Evolutionary conservation across 1,140 invertebrate species (phyloP), one percentile per base, ranked within the genome.

Genomic region (Laupala kohalensis): DNA sequence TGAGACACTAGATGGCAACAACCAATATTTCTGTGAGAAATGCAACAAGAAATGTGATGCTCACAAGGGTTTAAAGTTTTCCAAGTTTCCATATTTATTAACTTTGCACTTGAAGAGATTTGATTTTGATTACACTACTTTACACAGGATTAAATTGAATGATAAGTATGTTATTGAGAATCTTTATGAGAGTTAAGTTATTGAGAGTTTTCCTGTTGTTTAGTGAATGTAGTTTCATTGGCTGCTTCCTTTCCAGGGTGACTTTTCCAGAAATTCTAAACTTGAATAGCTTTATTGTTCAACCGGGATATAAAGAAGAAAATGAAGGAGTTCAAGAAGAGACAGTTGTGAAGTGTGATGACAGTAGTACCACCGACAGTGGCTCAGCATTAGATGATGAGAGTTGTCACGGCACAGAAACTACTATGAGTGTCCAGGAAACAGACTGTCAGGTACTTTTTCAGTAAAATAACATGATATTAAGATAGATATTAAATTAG

Each of bases 31-130:
- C 78, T 97, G 95, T 83, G 92, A 94, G 75, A 90, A 88, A 73
- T 97, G 95, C 81, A 86, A 91, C 76, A 91, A 92, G 77, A 93
- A 94, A 77, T 94, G 92, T 80, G 89, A 96, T 81, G 94, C 94
- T 29, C 92, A 96, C 77, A 96, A 97, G 83, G 93, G 94, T 37
- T 83, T 96, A 23, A 94, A 94, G 78, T 95, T 96, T 78, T 87
- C 88, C 13, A 89, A 90, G 72, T 94, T 96, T 81, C 94, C 94
- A 0, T 96, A 96, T 79, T 81, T 97, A 66, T 80, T 97, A 19
- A 94, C 92, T 0, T 80, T 97, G 73, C 94, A 96, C 78, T 82
- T 97, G 70, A 96, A 95, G 80, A 84, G 94, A 72, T 96, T 96
- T 81, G 93, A 95, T 81, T 96, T 95, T 81, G 94, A 96, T 79